Conservation (phyloP, 1,140 invertebrate species). For the Homalodisca vitripennis region DNA sequence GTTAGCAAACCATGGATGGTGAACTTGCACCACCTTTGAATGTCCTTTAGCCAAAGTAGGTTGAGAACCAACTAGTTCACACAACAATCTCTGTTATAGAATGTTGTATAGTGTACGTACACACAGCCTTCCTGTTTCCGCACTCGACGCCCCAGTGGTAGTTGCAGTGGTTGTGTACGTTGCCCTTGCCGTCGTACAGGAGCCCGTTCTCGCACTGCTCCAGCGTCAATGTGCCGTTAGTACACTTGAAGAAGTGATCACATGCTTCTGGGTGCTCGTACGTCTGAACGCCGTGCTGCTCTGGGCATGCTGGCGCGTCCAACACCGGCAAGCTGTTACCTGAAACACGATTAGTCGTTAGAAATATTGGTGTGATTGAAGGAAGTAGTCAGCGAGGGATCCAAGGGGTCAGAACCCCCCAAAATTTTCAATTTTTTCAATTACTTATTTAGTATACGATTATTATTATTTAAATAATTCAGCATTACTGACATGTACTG, state of each 20-base stretch:
- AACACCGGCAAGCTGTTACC: slow-evolving; percentile 35
- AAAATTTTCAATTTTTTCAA: too few species aligned
- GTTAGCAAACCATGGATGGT: too few species aligned
- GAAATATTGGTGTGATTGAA: too few species aligned
- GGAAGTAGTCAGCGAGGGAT: too few species aligned
- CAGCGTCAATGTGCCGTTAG: slow-evolving; percentile 84
- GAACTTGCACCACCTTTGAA: too few species aligned
- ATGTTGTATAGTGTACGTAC: slow-evolving; percentile 55
- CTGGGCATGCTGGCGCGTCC: slow-evolving; percentile 56
- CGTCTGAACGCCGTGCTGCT: slow-evolving; percentile 67
- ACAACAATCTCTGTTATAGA: not conserved
- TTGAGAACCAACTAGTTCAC: too few species aligned
- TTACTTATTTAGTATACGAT: too few species aligned
- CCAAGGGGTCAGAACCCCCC: too few species aligned
- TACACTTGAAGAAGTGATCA: slow-evolving; percentile 86
- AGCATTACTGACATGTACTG: too few species aligned
- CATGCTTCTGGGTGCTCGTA: slow-evolving; percentile 83
- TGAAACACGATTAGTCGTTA: too few species aligned
- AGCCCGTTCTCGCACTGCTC: slow-evolving; percentile 91
- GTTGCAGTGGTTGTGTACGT: slow-evolving; percentile 88
- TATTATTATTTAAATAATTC: too few species aligned
- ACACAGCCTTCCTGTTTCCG: slow-evolving; percentile 75
- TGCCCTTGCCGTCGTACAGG: slow-evolving; percentile 85
- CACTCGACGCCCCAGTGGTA: slow-evolving; percentile 92
- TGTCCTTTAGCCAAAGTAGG: too few species aligned